These are phyloP conservation scores for Ctena decussata DNA, from an alignment of 2,888 invertebrate species.

Conservation along the genomic window DNA sequence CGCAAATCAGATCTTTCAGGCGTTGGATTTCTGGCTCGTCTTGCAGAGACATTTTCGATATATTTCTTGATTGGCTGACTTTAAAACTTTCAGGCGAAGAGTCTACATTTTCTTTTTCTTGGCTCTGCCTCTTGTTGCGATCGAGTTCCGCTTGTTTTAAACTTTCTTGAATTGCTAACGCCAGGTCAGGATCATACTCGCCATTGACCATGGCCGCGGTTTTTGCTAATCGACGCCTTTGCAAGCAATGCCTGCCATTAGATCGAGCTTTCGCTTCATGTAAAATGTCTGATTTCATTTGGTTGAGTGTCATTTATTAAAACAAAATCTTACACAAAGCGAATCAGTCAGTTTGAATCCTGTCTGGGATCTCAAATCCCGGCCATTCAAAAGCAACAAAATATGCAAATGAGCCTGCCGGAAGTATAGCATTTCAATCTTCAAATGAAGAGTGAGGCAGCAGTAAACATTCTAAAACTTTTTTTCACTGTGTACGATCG, in stretches of 20 bases:
- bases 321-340: background rate
- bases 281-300: conserved; percentile 70
- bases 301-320: conserved; percentile 12
- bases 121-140: background rate
- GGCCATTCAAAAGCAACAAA: conserved; percentile 45
- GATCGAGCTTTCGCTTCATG: conserved; percentile 69
- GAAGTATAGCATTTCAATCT: conserved; percentile 21
- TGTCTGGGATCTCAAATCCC: background rate
- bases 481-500: too few relatives aligned
- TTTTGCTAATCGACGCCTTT: conserved; percentile 74
- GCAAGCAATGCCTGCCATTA: conserved; percentile 67
- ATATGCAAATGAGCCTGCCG: conserved; percentile 68
- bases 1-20: conserved; percentile 91
- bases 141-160: conserved; percentile 75
- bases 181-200: conserved; percentile 78
- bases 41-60: conserved; percentile 38
- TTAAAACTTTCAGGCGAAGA: conserved; percentile 34
- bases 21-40: conserved; percentile 75
- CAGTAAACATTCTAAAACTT: too few relatives aligned
- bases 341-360: background rate
- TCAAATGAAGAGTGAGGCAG: background rate
- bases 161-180: conserved; percentile 80
- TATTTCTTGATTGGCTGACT: conserved; percentile 55
- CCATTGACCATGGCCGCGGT: conserved; percentile 74
- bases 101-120: conserved; percentile 47